Conservation (phyloP, 2,113 vertebrate species). For the human (Homo sapiens) region DNA sequence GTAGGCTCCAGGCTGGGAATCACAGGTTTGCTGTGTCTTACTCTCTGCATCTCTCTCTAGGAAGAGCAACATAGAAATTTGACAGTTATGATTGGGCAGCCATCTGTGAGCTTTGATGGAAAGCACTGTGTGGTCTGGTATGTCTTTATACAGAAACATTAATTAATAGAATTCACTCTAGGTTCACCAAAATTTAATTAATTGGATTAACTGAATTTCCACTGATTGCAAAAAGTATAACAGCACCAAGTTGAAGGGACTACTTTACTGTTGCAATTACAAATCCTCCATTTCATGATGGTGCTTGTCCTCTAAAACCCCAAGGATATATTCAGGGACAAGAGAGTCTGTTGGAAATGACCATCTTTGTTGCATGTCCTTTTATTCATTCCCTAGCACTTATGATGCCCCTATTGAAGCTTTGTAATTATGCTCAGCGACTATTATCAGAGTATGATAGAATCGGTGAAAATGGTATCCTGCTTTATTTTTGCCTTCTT, state of each 20-base stretch:
- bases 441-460: neutral
- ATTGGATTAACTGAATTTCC: constrained; percentile 67
- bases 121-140: constrained; percentile 38
- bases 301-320: neutral
- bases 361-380: neutral
- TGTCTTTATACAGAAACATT: constrained; percentile 56
- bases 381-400: neutral
- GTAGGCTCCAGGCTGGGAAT: neutral
- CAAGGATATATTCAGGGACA: neutral
- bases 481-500: neutral
- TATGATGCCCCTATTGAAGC: neutral
- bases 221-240: constrained; percentile 56
- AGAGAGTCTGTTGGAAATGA: neutral
- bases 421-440: neutral
- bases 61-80: neutral
- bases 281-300: neutral
- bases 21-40: neutral
- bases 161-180: constrained; percentile 68
- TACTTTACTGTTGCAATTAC: neutral
- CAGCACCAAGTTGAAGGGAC: constrained; percentile 32
- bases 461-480: neutral
- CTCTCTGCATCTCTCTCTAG: neutral
- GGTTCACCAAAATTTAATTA: constrained; percentile 69
- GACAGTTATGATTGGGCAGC: neutral
- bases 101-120: neutral